Conservation (phyloP, 2,113 vertebrate species). For the Oophaga pumilio region DNA sequence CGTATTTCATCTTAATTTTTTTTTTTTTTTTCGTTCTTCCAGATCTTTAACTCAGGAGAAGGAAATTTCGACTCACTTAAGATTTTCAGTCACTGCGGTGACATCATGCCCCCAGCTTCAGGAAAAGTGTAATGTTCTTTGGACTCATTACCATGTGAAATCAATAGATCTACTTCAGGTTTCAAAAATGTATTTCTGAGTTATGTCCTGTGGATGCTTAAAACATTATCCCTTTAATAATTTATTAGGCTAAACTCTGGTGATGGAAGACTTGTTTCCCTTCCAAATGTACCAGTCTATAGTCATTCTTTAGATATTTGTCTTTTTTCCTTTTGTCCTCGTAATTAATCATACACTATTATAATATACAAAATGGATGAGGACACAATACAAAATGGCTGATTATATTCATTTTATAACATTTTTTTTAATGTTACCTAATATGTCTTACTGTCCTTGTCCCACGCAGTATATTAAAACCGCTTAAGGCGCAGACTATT, state of each 20-base stretch:
- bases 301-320: conserved; percentile 22
- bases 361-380: conserved; percentile 7
- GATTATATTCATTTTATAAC: background rate
- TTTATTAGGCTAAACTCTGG: conserved; percentile 52
- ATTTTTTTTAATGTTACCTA: too few relatives aligned
- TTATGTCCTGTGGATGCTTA: conserved; percentile 51
- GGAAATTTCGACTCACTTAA: conserved; percentile 40
- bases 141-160: conserved; percentile 50
- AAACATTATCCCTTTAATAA: conserved; percentile 56
- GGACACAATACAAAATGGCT: background rate
- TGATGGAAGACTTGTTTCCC: conserved; percentile 54
- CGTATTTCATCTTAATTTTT: conserved; percentile 23
- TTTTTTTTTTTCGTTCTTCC: conserved; percentile 38
- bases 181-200: conserved; percentile 54
- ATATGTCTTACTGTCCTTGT: too few relatives aligned
- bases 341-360: background rate
- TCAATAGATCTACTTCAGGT: conserved; percentile 50
- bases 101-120: conserved; percentile 41
- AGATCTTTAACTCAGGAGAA: conserved; percentile 29
- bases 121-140: conserved; percentile 43
- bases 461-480: too few relatives aligned
- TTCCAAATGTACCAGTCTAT: conserved; percentile 36
- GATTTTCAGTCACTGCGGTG: conserved; percentile 18
- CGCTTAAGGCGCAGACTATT: too few relatives aligned
- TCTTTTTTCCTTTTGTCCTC: background rate